Percentiles rank a stretch among this genome's conserved stretches.
Evolutionary conservation across 2,113 vertebrate species (phyloP).

Genomic region (Lepidothrix coronata): DNA sequence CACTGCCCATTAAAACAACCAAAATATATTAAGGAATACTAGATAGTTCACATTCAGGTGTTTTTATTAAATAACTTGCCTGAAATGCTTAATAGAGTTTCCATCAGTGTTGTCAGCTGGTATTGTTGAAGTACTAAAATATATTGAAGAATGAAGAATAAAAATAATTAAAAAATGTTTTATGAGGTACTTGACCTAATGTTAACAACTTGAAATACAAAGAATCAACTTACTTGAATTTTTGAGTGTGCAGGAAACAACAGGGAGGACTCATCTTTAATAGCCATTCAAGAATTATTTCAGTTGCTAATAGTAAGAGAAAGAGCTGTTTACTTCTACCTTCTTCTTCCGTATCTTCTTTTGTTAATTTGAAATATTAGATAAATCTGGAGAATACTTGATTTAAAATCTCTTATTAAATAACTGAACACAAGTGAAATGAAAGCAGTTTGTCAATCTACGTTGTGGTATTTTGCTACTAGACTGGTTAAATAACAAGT

Average conservation of each 20-base stretch:
- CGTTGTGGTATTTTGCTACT: neutral
- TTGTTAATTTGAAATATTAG: neutral
- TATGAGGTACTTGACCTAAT: conserved; percentile 11
- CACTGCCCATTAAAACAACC: neutral
- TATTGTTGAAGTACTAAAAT: neutral
- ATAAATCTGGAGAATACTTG: neutral
- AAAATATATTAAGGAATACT: neutral
- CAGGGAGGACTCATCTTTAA: neutral
- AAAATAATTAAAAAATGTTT: neutral
- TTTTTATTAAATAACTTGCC: conserved; percentile 5
- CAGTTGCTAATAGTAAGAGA: neutral
- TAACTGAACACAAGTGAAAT: neutral
- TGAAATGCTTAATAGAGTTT: neutral
- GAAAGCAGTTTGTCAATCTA: neutral
- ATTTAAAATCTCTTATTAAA: neutral
- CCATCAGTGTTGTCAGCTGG: neutral
- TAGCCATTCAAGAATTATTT: neutral
- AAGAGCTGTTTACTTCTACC: neutral
- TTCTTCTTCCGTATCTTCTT: neutral
- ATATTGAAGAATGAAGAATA: neutral
- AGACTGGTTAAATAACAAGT: neutral
- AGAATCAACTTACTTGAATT: neutral
- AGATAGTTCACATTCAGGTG: neutral
- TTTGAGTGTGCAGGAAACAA: neutral
- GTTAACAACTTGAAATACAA: neutral